Evolutionary conservation across 2,797 vertebrate species (phyloP).

Genomic region (Pseudotriccus pelzelni): DNA sequence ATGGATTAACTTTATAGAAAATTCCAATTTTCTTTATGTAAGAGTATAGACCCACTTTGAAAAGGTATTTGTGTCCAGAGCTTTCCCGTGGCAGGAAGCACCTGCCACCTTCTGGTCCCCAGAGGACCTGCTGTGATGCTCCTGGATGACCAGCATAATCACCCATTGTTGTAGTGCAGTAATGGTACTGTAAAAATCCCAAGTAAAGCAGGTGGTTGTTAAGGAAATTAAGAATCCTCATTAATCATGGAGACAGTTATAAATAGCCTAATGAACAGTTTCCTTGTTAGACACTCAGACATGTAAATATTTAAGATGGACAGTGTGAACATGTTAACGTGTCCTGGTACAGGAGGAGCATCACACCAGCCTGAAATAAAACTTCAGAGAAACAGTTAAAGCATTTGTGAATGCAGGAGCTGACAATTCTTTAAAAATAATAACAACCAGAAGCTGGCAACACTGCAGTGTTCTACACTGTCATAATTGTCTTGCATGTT

Average conservation of each 20-base stretch:
- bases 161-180: background rate
- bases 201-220: background rate
- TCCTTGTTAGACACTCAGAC: background rate
- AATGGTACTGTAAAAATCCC: background rate
- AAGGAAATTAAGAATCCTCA: constrained; percentile 2
- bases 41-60: background rate
- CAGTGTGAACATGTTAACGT: background rate
- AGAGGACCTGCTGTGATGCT: background rate
- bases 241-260: background rate
- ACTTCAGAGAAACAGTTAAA: background rate
- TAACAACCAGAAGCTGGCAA: background rate
- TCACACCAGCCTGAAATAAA: background rate
- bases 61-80: background rate
- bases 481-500: background rate
- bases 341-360: background rate
- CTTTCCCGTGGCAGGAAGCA: background rate
- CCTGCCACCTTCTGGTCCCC: background rate
- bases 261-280: constrained; percentile 4
- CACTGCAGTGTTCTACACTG: background rate
- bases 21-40: background rate
- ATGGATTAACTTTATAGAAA: background rate
- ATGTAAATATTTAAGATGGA: background rate
- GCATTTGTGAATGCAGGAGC: background rate
- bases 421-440: background rate
- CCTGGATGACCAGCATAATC: background rate